These are phyloP conservation scores for Formicarius rufipectus DNA, from an alignment of 2,113 vertebrate species.

Conservation along the genomic window DNA sequence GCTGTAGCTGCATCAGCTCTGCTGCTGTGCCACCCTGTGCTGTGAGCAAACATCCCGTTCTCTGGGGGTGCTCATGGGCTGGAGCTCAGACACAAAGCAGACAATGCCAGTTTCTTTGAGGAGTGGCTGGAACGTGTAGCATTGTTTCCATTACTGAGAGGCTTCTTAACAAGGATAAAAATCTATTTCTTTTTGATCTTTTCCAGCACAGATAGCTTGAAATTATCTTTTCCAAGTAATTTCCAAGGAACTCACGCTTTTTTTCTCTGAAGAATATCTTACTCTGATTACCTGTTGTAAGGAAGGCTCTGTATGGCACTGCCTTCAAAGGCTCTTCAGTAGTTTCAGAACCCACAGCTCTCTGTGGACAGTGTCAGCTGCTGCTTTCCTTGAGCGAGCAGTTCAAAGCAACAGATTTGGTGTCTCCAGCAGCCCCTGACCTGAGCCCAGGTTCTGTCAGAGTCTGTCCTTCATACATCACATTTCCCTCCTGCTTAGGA, in stretches of 20 bases:
- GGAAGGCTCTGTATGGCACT: background rate
- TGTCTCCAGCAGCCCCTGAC: background rate
- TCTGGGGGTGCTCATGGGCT: background rate
- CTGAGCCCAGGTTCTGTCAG: background rate
- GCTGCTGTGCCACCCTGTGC: background rate
- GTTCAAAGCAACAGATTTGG: background rate
- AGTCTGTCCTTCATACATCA: background rate
- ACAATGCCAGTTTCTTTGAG: background rate
- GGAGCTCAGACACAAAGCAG: background rate
- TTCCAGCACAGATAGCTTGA: background rate
- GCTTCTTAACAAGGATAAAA: conserved; percentile 10
- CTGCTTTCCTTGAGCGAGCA: background rate
- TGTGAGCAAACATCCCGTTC: background rate
- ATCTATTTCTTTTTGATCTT: background rate
- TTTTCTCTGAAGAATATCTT: conserved; percentile 8
- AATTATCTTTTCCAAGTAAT: background rate
- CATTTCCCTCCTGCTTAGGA: background rate
- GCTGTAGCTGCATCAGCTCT: background rate
- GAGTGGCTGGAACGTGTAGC: background rate
- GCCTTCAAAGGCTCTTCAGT: background rate
- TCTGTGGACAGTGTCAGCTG: background rate
- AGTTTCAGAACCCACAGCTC: background rate
- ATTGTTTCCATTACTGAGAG: background rate
- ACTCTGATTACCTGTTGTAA: background rate
- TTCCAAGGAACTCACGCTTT: background rate